These are phyloP conservation scores for Crioceris asparagi DNA, from an alignment of 2,888 invertebrate genomes.

Conservation along the genomic window DNA sequence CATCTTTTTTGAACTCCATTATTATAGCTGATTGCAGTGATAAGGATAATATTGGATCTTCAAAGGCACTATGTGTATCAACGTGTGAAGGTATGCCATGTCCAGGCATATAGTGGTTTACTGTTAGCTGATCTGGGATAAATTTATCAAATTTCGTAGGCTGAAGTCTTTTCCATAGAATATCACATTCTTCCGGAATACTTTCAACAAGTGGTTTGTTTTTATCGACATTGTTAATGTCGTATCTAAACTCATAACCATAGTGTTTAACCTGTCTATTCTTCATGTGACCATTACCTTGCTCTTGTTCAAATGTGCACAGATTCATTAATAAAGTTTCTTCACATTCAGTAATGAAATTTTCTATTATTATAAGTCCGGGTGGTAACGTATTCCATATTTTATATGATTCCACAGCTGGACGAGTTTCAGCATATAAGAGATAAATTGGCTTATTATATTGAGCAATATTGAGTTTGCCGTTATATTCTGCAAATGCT, in stretches of 20 bases:
- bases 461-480: conserved; percentile 45
- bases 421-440: conserved; percentile 44
- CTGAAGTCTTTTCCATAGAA: conserved; percentile 51
- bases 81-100: conserved; percentile 93
- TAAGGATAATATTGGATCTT: conserved; percentile 75
- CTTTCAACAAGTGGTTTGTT: conserved; percentile 50
- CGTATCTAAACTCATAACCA: conserved; percentile 86
- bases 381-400: conserved; percentile 43
- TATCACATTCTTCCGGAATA: conserved; percentile 61
- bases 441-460: conserved; percentile 55
- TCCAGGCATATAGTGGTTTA: conserved; percentile 74
- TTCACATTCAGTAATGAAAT: conserved; percentile 63
- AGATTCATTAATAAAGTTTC: conserved; percentile 49
- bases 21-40: conserved; percentile 73
- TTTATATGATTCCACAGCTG: conserved; percentile 22
- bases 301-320: conserved; percentile 44
- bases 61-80: conserved; percentile 92
- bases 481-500: conserved; percentile 52
- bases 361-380: conserved; percentile 57
- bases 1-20: conserved; percentile 76
- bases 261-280: conserved; percentile 81
- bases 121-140: conserved; percentile 71
- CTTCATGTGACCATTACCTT: conserved; percentile 46
- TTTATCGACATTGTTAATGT: conserved; percentile 73
- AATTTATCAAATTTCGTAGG: conserved; percentile 35